Evolutionary conservation across 2,113 vertebrate genomes (phyloP).

Genomic region (Tyrannus savana): DNA sequence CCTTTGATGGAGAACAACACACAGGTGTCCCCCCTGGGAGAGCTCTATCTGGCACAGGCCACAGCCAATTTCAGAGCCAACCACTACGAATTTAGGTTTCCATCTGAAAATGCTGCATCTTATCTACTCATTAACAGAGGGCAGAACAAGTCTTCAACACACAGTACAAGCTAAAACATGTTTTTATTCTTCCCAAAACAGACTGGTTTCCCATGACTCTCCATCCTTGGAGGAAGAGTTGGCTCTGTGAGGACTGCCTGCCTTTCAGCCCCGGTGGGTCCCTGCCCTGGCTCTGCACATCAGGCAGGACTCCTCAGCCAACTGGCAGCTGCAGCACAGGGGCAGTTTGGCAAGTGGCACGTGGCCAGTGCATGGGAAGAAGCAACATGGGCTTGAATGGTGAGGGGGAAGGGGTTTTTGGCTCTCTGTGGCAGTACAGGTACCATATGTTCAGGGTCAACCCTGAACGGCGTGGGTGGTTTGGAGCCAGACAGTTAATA

Average conservation of each 20-base stretch:
- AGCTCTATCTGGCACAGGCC: neutral
- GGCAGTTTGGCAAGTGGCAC: neutral
- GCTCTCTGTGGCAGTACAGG: neutral
- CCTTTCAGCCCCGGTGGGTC: neutral
- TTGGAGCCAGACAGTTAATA: neutral
- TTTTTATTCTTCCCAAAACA: neutral
- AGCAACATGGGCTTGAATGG: neutral
- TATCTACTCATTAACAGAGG: neutral
- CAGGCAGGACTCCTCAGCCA: neutral
- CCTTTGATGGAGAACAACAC: neutral
- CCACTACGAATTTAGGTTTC: neutral
- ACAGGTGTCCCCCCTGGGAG: neutral
- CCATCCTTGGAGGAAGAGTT: neutral
- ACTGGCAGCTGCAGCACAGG: neutral
- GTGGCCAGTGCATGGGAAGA: neutral
- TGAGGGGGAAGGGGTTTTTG: neutral
- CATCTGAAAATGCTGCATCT: neutral
- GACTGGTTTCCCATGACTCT: neutral
- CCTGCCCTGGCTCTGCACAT: neutral
- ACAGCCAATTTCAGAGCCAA: neutral
- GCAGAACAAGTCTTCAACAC: neutral
- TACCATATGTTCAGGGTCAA: neutral
- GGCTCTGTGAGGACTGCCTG: neutral
- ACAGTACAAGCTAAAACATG: neutral
- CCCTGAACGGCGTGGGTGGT: neutral